A percentile compares a stretch with the other conserved stretches of the same genome.
These are phyloP conservation scores for Ophiodon elongatus DNA, from an alignment of 2,113 vertebrate genomes.

Conservation along the genomic window DNA sequence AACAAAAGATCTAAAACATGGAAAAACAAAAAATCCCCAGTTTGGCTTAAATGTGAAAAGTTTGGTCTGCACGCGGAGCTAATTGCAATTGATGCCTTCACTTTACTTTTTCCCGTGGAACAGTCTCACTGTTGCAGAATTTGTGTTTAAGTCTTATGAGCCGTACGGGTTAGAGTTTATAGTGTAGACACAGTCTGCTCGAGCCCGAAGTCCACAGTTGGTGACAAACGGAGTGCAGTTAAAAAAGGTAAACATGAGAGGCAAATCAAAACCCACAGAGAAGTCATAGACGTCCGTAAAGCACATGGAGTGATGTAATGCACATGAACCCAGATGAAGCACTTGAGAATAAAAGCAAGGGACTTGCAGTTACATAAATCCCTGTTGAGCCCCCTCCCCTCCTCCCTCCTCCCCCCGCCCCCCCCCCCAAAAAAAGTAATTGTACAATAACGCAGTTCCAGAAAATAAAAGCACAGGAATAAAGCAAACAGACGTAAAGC, in stretches of 20 bases:
- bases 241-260: constrained; percentile 33
- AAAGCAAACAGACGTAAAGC: constrained; percentile 17
- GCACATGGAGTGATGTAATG: constrained; percentile 10
- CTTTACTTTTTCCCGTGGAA: not conserved
- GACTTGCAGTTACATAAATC: not conserved
- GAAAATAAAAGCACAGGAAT: constrained; percentile 20
- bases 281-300: constrained; percentile 24
- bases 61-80: not conserved
- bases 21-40: constrained; percentile 1
- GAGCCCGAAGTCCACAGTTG: not conserved
- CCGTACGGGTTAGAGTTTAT: not conserved
- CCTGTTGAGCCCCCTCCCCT: not conserved
- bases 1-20: not conserved
- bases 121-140: not conserved
- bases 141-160: not conserved
- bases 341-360: constrained; percentile 11
- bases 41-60: not conserved
- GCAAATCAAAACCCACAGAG: not conserved
- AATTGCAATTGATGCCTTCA: not conserved
- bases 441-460: constrained; percentile 1
- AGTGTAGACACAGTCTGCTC: constrained; percentile 2
- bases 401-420: no score
- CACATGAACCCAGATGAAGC: constrained; percentile 28
- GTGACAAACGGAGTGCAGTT: not conserved
- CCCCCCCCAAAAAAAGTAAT: not conserved